Evolutionary conservation across 2,888 invertebrate species (phyloP).

Genomic region (Myopa tessellatipennis): DNA sequence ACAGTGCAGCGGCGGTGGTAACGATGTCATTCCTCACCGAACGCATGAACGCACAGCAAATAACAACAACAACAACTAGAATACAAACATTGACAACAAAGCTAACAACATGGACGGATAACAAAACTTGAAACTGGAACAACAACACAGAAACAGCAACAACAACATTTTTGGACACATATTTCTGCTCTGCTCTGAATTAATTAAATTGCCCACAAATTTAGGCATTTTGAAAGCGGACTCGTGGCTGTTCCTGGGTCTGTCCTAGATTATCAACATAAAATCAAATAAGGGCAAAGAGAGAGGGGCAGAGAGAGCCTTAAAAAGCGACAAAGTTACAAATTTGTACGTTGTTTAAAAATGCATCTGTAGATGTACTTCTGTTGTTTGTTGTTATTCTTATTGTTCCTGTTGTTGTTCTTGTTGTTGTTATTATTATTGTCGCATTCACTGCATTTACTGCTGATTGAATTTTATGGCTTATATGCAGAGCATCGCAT

Average conservation of each 20-base stretch:
- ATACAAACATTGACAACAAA: background rate
- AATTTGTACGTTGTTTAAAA: background rate
- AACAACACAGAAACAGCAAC: constrained; percentile 6
- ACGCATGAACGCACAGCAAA: background rate
- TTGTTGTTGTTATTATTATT: background rate
- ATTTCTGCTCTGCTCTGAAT: background rate
- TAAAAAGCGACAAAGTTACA: background rate
- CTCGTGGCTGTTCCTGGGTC: background rate
- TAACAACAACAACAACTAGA: background rate
- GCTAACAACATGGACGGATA: background rate
- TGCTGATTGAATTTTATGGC: constrained; percentile 6
- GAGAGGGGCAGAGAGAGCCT: no score
- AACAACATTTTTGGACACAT: background rate
- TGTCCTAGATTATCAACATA: background rate
- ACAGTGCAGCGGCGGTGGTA: background rate
- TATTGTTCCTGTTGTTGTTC: background rate
- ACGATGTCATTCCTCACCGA: background rate
- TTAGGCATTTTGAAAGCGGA: background rate
- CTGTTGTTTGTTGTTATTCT: background rate
- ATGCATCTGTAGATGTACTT: background rate
- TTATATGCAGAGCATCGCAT: background rate
- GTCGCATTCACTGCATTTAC: background rate
- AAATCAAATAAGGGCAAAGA: no score
- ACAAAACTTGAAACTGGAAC: background rate
- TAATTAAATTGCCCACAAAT: constrained; percentile 2